Evolutionary conservation across 1,140 invertebrate genomes (phyloP), one percentile per base, ranked within the genome.

Genomic region (Diuraphis noxia): DNA sequence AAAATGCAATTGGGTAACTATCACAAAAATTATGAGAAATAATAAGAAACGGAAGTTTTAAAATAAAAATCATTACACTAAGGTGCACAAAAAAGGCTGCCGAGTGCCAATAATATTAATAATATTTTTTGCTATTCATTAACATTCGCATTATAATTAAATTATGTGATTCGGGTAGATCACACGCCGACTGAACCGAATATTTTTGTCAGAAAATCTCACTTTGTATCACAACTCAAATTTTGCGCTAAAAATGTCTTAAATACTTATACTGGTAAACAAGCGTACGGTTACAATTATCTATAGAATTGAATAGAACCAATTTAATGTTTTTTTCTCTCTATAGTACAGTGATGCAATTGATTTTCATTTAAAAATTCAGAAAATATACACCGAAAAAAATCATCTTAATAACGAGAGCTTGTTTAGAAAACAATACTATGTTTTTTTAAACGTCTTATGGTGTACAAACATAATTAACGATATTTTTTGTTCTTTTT

Each of bases 321-420:
- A 72, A 72, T 72, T 72, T n/a, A 72, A 72, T 72, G 17, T 34
- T 5, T 49, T 72, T 56, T 72, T 63, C n/a, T 72, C 56, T 72
- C 6, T 13, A 3, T 40, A 81, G 23, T 40, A 81, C 38, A 81
- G 9, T 21, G 23, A 25, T 81, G 25, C 36, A 81, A 38, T 81
- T 81, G 36, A 23, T 25, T 82, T 82, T 82, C 40, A 82, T n/a
- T 82, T n/a, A 10, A 1, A 41, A 82, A 25, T 17, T 25, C 10
- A 40, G 10, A 41, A 30, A 41, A 82, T 41, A 81, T 81, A 25
- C 25, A 82, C 38, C 6, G 40, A 82, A 82, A 82, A 82, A 72
- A n/a, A n/a, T 72, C n/a, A 72, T 72, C 38, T 82, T 82, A 82
- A 41, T 82, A 82, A 82, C 38, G 40, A 82, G 81, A 82, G 81